phyloP scores from a whole-genome alignment of 2,888 invertebrate genomes.

The Hypolimnas misippus region DNA sequence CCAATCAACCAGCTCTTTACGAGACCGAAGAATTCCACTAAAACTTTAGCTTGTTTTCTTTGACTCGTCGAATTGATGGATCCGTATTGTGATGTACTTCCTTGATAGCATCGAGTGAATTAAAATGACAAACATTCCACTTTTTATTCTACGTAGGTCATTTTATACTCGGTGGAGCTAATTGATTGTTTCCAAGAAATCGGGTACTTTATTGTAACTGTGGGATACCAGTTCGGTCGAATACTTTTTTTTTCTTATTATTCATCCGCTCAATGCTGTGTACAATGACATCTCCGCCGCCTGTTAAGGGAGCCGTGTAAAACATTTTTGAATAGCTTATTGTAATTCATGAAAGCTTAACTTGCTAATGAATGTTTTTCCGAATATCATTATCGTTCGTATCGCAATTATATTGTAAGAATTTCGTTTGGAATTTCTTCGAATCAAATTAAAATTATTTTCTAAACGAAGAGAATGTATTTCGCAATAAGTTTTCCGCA shows the following conservation, averaged over 20 bases:
- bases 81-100: constrained; percentile 11
- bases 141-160: constrained; percentile 10
- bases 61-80: constrained; percentile 13
- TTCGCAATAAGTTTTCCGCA: neutral
- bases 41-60: constrained; percentile 23
- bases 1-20: constrained; percentile 21
- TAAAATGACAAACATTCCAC: constrained; percentile 4
- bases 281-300: constrained; percentile 7
- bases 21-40: constrained; percentile 32
- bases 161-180: constrained; percentile 9
- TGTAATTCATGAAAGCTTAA: constrained; percentile 14
- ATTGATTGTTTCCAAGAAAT: constrained; percentile 18
- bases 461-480: neutral
- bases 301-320: neutral
- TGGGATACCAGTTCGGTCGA: neutral
- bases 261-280: neutral
- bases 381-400: neutral
- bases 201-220: constrained; percentile 12
- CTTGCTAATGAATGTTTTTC: constrained; percentile 16
- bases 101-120: constrained; percentile 18
- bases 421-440: constrained; percentile 2
- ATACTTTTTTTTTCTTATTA: constrained; percentile 5
- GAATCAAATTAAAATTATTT: neutral
- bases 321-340: constrained; percentile 8
- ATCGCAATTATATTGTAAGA: neutral